phyloP scores from a whole-genome alignment of 1,140 invertebrate genomes.

The Hirudo medicinalis region DNA sequence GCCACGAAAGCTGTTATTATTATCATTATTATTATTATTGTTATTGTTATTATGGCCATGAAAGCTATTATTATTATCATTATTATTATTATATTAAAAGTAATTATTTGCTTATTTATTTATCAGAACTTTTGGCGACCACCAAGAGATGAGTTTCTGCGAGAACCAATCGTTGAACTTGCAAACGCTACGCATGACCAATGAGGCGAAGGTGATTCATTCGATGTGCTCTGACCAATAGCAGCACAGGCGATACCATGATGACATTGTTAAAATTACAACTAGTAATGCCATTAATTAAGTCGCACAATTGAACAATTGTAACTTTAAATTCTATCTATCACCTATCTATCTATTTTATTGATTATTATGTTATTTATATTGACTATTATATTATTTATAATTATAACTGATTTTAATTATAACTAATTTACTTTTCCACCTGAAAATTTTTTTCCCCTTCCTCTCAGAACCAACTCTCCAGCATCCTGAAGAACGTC shows the following conservation, averaged over 20 bases:
- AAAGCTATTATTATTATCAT: neutral
- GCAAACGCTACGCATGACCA: slow-evolving; percentile 73
- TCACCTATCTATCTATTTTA: too few relatives aligned
- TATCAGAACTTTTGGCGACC: slow-evolving; percentile 50
- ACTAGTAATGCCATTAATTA: neutral
- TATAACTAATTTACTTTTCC: too few relatives aligned
- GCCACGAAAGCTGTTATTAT: neutral
- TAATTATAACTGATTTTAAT: too few relatives aligned
- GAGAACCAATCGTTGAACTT: slow-evolving; percentile 75
- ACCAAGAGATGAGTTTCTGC: slow-evolving; percentile 58
- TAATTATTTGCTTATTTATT: neutral
- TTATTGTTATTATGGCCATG: too few relatives aligned
- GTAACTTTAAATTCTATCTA: too few relatives aligned
- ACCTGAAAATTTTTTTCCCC: too few relatives aligned
- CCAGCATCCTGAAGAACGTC: slow-evolving; percentile 61
- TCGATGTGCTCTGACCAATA: neutral
- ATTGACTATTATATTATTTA: too few relatives aligned
- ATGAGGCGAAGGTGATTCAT: slow-evolving; percentile 63
- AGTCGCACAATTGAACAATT: neutral
- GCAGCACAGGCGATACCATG: too few relatives aligned
- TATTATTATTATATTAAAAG: neutral
- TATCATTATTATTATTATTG: slow-evolving; percentile 3
- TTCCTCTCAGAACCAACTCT: slow-evolving; percentile 57
- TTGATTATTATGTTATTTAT: too few relatives aligned
- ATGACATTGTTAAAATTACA: too few relatives aligned